These are phyloP conservation scores for Prenolepis imparis DNA, from an alignment of 2,888 invertebrate species.

Conservation along the genomic window DNA sequence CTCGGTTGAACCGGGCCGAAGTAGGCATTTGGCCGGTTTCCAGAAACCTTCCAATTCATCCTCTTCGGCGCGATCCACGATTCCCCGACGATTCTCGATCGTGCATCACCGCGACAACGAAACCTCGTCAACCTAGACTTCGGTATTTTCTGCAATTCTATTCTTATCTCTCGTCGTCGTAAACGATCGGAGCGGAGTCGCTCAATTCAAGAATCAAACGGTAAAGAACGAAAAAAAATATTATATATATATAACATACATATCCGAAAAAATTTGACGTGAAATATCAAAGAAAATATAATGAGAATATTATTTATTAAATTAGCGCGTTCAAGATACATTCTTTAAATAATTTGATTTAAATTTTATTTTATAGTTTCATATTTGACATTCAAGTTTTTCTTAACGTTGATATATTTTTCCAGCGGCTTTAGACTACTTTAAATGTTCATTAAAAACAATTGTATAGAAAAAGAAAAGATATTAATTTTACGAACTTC, in stretches of 20 bases:
- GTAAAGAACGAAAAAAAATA: not conserved
- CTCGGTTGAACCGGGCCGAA: conserved; percentile 46
- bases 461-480: not conserved
- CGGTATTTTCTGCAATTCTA: conserved; percentile 33
- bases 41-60: conserved; percentile 68
- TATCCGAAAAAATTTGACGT: not conserved
- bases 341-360: not conserved
- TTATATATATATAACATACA: not conserved
- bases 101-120: conserved; percentile 61
- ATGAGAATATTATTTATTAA: not conserved
- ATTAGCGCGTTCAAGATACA: not conserved
- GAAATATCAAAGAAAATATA: not conserved
- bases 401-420: not conserved
- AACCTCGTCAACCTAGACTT: conserved; percentile 57
- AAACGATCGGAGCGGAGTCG: conserved; percentile 11
- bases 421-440: not conserved
- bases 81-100: conserved; percentile 53
- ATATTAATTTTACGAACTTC: not conserved
- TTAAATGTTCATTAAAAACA: not conserved
- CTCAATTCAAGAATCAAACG: not conserved
- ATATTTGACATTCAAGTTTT: not conserved
- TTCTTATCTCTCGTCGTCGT: not conserved
- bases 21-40: conserved; percentile 72
- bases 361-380: not conserved
- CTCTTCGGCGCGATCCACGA: conserved; percentile 57